These are phyloP conservation scores for silkworm (Bombyx mori) DNA, from an alignment of 1,140 invertebrate species.

Conservation along the genomic window DNA sequence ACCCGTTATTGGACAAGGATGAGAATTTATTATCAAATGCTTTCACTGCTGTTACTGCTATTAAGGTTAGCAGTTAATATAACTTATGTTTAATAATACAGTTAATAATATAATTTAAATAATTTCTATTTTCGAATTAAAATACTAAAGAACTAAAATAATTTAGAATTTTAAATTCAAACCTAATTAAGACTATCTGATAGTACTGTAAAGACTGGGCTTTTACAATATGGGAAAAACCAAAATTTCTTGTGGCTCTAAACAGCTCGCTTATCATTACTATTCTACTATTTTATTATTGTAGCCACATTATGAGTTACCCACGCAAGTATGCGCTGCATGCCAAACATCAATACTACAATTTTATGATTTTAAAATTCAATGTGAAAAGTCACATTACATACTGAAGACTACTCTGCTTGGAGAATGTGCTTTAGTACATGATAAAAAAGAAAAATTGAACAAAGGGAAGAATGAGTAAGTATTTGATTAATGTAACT, in stretches of 20 bases:
- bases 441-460: background rate
- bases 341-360: constrained; percentile 31
- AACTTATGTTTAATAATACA: no score
- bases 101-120: no score
- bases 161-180: no score
- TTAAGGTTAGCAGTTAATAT: constrained; percentile 28
- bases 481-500: constrained; percentile 1
- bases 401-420: constrained; percentile 20
- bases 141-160: no score
- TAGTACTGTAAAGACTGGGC: no score
- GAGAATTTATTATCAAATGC: constrained; percentile 25
- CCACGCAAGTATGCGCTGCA: constrained; percentile 29
- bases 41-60: constrained; percentile 29
- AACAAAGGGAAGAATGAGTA: constrained; percentile 1
- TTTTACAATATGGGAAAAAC: no score
- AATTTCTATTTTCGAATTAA: no score
- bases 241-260: no score
- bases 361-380: constrained; percentile 36
- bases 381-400: constrained; percentile 35
- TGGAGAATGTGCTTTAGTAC: no score
- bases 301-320: constrained; percentile 21
- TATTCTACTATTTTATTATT: constrained; percentile 17
- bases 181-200: no score
- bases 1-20: constrained; percentile 20
- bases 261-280: no score